Evolutionary conservation across 2,797 vertebrate genomes (phyloP), one percentile per base, ranked within the genome.

Genomic region (Emydoidea blandingii): DNA sequence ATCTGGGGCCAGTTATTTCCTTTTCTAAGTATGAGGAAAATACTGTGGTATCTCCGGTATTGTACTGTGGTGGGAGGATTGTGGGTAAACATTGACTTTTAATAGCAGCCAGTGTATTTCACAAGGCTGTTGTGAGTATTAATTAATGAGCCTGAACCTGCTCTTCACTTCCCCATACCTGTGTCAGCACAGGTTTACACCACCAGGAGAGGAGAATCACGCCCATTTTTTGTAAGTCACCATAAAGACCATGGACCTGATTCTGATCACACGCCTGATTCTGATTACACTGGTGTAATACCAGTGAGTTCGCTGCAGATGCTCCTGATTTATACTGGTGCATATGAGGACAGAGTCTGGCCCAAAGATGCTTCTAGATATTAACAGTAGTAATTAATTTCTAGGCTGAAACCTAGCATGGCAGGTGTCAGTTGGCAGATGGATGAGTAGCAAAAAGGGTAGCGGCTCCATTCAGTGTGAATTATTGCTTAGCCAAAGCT

Each of bases 41-140:
- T 31, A 78, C 44, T 16, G 74, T 3, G 3, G 27, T 78, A 31
- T 85, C 56, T 95, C 90, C 81, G 4, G 6, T 19, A 92, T 86
- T 14, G 1, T 41, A 65, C 1, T 1, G 27, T 4, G 0, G 37
- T 92, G 53, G 68, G 53, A 92, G 72, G 83, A 91, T 94, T 92
- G 91, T 89, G 92, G 80, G 93, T 94, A 94, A 83, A 94, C 76
- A 92, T 93, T 83, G 83, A 49, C 34, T 96, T 96, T 95, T 88
- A 79, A 94, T 89, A 78, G 92, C 81, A 4, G 0, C 76, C 95
- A 50, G 44, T 92, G 82, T 92, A 85, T 93, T 91, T 93, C 72
- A 87, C 90, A 94, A 97, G 92, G 94, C 95, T 96, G 95, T 93
- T 94, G 96, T 94, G 85, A 96, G 92, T 85, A 93, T 96, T 96